Evolutionary conservation across 2,888 invertebrate genomes (phyloP).

Genomic region (Macrosoma leucophasiata): DNA sequence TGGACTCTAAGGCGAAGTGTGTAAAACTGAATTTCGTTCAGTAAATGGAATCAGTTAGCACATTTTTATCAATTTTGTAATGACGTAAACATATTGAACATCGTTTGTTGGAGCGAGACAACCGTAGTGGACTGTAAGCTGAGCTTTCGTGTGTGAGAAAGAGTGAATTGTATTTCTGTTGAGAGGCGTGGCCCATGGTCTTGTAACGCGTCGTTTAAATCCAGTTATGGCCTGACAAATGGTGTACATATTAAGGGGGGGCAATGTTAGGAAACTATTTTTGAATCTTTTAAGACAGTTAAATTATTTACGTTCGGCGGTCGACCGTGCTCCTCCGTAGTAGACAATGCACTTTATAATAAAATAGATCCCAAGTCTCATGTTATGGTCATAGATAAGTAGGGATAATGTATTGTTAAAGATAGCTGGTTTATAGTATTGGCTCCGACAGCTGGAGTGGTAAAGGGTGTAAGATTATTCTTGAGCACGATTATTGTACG

Average conservation of each 20-base stretch:
- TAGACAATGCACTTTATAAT: conserved; percentile 75
- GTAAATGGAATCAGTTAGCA: conserved; percentile 33
- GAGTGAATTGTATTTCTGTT: conserved; percentile 37
- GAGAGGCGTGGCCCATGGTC: conserved; percentile 55
- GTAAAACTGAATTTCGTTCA: conserved; percentile 28
- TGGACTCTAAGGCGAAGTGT: conserved; percentile 6
- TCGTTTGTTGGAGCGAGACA: conserved; percentile 48
- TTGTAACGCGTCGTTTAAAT: conserved; percentile 70
- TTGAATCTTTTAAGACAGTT: conserved; percentile 77
- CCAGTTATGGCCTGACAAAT: conserved; percentile 75
- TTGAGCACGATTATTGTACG: conserved; percentile 46
- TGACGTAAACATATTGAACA: conserved; percentile 53
- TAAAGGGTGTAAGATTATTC: conserved; percentile 66
- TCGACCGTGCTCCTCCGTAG: conserved; percentile 60
- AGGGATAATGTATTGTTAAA: conserved; percentile 66
- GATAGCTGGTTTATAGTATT: conserved; percentile 71
- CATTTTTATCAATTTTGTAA: conserved; percentile 48
- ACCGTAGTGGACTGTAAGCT: conserved; percentile 16
- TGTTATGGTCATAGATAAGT: conserved; percentile 71
- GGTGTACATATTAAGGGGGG: conserved; percentile 75
- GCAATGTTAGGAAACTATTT: conserved; percentile 76
- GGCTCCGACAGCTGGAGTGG: conserved; percentile 59
- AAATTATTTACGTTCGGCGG: conserved; percentile 72
- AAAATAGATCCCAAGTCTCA: conserved; percentile 68
- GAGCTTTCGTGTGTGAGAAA: conserved; percentile 28